Evolutionary conservation across 2,888 invertebrate genomes (phyloP), one percentile per base, ranked within the genome.

Genomic region (Andrena chrysosceles): DNA sequence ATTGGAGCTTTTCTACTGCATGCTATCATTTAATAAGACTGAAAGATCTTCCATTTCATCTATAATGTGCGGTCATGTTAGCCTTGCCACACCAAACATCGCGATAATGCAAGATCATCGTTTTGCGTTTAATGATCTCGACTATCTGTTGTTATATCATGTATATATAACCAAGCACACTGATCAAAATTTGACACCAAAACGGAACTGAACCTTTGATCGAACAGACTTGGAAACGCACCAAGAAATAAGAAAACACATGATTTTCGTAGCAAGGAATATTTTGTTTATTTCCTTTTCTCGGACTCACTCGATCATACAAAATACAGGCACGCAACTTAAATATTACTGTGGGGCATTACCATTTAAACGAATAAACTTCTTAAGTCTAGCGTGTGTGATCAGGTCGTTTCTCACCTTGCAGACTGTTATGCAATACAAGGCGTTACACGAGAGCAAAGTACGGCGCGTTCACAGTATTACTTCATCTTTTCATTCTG

Each of bases 131-230:
- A 76, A 85, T 71, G 75, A 81, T 70, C 85, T 71, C 79, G 64
- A 67, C 16, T 23, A 7, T 54, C 56, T 56, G 56, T 69, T 59
- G 56, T 31, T 49, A 62, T 56, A 26, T 62, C 35, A 26, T 52
- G 52, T 76, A 68, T 80, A 83, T 89, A 93, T 94, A 94, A 94
- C 93, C 94, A 94, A 94, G 94, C 94, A 94, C 94, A 94, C 93
- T 94, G 94, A 94, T 94, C 94, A 93, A 93, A 91, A 85, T 92
- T 93, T 93, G 94, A 94, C 95, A 95, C 95, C 96, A 96, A 96
- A 96, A 96, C 94, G 94, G 93, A 94, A 94, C 94, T 94, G 94
- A 94, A 94, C 94, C 94, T 94, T 94, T 94, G 93, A 92, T 93
- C 91, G 92, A 93, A 91, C 92, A 90, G 89, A 94, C 94, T 94